phyloP scores from a whole-genome alignment of 1,140 invertebrate species.

The Agrilus planipennis region DNA sequence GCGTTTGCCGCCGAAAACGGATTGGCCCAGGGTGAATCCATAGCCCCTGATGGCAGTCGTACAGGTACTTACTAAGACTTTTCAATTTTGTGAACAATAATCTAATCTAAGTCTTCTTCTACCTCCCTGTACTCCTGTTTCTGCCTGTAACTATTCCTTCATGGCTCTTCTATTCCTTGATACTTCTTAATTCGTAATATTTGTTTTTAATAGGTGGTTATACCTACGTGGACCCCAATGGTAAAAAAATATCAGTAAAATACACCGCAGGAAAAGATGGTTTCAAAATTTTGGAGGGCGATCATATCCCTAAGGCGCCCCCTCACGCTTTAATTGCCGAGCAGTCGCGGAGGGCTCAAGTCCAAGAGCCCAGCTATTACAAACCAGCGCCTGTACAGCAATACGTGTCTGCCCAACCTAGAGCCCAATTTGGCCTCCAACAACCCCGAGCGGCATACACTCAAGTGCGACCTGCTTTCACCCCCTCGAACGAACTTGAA shows the following conservation, averaged over 20 bases:
- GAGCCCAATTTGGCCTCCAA: neutral
- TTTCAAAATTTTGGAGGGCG: slow-evolving; percentile 41
- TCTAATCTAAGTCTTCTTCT: too few species aligned
- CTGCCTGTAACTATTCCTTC: too few species aligned
- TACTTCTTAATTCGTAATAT: too few species aligned
- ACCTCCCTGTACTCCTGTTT: too few species aligned
- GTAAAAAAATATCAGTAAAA: slow-evolving; percentile 44
- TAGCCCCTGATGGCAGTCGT: slow-evolving; percentile 48
- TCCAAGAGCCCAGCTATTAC: neutral
- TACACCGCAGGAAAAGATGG: slow-evolving; percentile 54
- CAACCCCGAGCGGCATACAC: neutral
- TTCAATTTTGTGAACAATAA: too few species aligned
- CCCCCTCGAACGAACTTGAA: neutral
- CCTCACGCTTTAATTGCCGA: slow-evolving; percentile 5
- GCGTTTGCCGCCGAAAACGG: slow-evolving; percentile 54
- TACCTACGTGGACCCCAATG: slow-evolving; percentile 38
- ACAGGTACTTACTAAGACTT: too few species aligned
- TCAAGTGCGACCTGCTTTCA: neutral
- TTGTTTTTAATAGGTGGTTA: too few species aligned
- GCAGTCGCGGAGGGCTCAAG: slow-evolving; percentile 5
- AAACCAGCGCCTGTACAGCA: neutral
- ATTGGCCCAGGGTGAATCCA: slow-evolving; percentile 48
- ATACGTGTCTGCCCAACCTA: neutral
- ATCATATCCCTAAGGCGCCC: slow-evolving; percentile 34
- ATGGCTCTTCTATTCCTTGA: too few species aligned